Base-by-base conservation (phyloP, 2,113 vertebrate genomes). In the Clinocottus analis region DNA sequence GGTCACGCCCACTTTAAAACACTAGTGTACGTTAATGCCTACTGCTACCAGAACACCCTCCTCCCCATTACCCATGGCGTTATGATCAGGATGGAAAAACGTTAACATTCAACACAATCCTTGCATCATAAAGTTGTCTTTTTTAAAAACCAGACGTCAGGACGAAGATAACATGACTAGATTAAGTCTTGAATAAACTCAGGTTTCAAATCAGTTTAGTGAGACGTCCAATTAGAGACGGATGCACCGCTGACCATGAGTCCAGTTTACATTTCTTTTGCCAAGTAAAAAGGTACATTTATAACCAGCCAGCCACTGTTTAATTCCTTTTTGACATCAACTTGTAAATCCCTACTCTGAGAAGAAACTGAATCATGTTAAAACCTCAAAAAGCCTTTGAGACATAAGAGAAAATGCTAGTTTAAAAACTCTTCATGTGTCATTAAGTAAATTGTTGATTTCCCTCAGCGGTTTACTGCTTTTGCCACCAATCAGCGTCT, bases 401-500 rank as follows among this genome's bases (percentile, higher is more conserved):
- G 21, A 13, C 16, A 9, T 62, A 23, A 45, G 35, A 45, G 17
- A 6, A 58, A 80, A 63, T 9, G 35, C 13, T 67, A 17, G 11
- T 76, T 87, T 61, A 74, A 88, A 88, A 87, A 80, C 45, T 5
- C 1, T 31, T 53, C 1, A 6, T 23, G 25, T 64, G 47, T 68
- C 23, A 13, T 21, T 45, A 55, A 66, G 11, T 29, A 66, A 76
- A 60, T 11, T 12, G 2, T 65, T 75, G 35, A 33, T 39, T 45
- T 70, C 55, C 62, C 47, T 70, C 51, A 19, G 16, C 17, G 37
- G 59, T 17, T 53, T 17, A 47, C 45, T 56, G 11, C 13, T 5
- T 29, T 74, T 1, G 25, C 31, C 13, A 35, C 60, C 62, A 2
- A 71, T 93, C 88, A 99, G 93, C 96, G 97, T 92, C 98, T 96